phyloP scores from a whole-genome alignment of 1,140 invertebrate genomes.

The Zaprionus tsacasi region DNA sequence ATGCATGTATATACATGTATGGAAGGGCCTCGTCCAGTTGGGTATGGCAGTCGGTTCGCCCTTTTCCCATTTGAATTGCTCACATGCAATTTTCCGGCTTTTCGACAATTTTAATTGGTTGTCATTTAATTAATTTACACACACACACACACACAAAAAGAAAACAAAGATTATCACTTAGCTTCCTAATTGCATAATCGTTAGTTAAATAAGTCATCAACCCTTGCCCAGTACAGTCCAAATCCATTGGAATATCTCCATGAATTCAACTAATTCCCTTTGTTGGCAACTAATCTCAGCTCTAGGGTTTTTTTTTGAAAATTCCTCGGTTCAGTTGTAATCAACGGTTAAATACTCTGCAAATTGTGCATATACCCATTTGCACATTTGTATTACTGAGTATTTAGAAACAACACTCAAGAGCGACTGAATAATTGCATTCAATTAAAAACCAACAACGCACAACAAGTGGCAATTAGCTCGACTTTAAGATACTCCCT shows the following conservation, averaged over 20 bases:
- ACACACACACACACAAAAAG: neutral
- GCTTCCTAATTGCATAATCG: slow-evolving; percentile 27
- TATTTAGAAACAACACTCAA: neutral
- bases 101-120: slow-evolving; percentile 29
- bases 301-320: neutral
- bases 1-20: neutral
- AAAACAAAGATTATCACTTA: slow-evolving; percentile 35
- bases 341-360: neutral
- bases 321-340: neutral
- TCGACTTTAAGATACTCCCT: neutral
- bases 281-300: slow-evolving; percentile 15
- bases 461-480: slow-evolving; percentile 7
- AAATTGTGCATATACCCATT: neutral
- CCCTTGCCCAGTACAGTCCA: neutral
- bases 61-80: slow-evolving; percentile 11
- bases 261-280: slow-evolving; percentile 3
- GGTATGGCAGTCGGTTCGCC: slow-evolving; percentile 27
- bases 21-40: slow-evolving; percentile 1
- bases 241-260: neutral
- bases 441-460: slow-evolving; percentile 56
- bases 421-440: slow-evolving; percentile 70
- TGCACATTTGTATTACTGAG: neutral
- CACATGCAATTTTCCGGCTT: slow-evolving; percentile 18
- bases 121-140: slow-evolving; percentile 39
- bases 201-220: slow-evolving; percentile 28